Percentiles rank a stretch among this genome's conserved stretches.
Evolutionary conservation across 2,797 vertebrate genomes (phyloP).

Genomic region (Valencia hispanica): DNA sequence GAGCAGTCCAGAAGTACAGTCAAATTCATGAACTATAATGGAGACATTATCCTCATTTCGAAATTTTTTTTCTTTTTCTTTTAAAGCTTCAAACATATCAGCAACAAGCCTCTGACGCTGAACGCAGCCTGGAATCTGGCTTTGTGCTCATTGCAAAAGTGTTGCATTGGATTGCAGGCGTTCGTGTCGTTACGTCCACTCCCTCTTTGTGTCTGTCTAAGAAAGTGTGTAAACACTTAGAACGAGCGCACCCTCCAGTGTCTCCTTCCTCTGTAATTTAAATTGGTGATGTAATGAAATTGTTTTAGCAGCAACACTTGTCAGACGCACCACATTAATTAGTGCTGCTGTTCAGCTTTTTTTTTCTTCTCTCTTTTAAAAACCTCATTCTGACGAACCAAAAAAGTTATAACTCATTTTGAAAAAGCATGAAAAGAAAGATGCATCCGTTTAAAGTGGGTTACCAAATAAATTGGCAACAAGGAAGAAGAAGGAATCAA

Average conservation of each 20-base stretch:
- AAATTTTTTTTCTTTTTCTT: too few relatives aligned
- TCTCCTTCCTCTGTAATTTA: conserved; percentile 64
- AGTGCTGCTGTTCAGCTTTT: conserved; percentile 45
- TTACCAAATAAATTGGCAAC: conserved; percentile 73
- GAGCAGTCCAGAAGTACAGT: not conserved
- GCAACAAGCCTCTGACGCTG: conserved; percentile 10
- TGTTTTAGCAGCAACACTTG: conserved; percentile 75
- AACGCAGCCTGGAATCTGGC: conserved; percentile 11
- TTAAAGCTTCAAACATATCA: not conserved
- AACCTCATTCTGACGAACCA: conserved; percentile 34
- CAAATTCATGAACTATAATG: not conserved
- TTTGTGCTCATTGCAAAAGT: conserved; percentile 48
- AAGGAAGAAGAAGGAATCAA: conserved; percentile 70
- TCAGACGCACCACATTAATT: conserved; percentile 69
- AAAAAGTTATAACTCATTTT: conserved; percentile 62
- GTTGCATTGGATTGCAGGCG: conserved; percentile 72
- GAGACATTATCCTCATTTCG: not conserved
- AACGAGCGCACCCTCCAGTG: conserved; percentile 64
- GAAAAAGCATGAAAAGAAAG: conserved; percentile 51
- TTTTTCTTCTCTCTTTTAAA: not conserved
- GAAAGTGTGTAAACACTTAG: conserved; percentile 56
- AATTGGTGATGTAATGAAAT: conserved; percentile 79
- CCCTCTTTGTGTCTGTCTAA: conserved; percentile 27
- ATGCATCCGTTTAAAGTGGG: conserved; percentile 49
- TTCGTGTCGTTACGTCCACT: conserved; percentile 58